Evolutionary conservation across 53 echinoderm and acorn worm species (phyloP), one percentile per base, ranked within the genome.

Genomic region (Stichopus horrens): DNA sequence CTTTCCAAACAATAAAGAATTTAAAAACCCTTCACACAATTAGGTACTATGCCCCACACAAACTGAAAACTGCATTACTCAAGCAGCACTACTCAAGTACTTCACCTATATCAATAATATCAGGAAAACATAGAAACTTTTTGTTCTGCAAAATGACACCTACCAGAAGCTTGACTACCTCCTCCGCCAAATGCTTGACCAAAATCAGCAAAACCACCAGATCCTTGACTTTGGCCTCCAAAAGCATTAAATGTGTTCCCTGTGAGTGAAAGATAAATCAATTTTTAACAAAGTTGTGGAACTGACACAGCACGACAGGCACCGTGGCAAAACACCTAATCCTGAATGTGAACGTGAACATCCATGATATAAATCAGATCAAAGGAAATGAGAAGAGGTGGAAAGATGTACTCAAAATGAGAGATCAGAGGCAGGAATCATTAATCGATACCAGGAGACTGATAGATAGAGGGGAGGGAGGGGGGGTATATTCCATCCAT

Each of bases 141-240:
- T 37, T 37, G 2, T 37, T 37, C 37, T 37, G 37, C 37, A 37
- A 37, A 37, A 37, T 37, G 37, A 37, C 22, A 77, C 77, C 55
- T 10, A 79, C 79, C 79, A 54, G 79, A 53, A 19, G 16, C 86
- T n/a, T 90, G 92, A 21, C 73, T 86, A 5, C 73, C 76, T 52
- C 54, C 88, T 73, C 90, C 83, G 60, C 93, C 93, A 90, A 96
- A 96, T 60, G 96, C 96, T 89, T 95, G 92, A 51, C 93, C 90
- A 55, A 96, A 96, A 90, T 96, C 93, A 6, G 96, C 96, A 90
- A 96, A 96, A 4, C 96, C 96, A 14, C 95, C 93, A 14, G 79
- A 58, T 53, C 84, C 76, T 54, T 92, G 92, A 57, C 83, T 57
- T 53, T 89, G 75, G 52, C 89, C 87, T 76, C 77, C 76, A 54